Base-by-base conservation (phyloP, 2,113 vertebrate species). In the Ornithorhynchus anatinus region DNA sequence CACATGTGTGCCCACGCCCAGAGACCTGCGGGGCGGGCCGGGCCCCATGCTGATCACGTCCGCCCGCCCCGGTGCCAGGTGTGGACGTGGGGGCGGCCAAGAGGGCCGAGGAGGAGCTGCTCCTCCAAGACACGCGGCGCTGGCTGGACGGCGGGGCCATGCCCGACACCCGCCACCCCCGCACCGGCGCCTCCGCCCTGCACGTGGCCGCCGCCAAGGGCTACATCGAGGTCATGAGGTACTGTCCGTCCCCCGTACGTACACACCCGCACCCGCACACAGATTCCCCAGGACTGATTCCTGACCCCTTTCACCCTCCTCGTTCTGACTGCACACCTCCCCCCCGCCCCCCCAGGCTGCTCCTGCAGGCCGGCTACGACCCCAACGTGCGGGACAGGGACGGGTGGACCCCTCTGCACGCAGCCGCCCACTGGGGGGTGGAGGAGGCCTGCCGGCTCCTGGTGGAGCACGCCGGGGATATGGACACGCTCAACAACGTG, bases 161-260 rank as follows among this genome's bases (percentile, higher is more conserved):
- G 8, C 93, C 95, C 0, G 73, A 93, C 12, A 86, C 94, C 13
- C 86, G 79, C 50, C 92, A 97, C 59, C 93, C 94, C 6, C 93
- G 89, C 63, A 96, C 95, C 0, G 95, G 95, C 7, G 96, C 96
- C 82, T 95, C 93, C 0, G 95, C 96, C 7, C 90, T 97, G 64
- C 96, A 97, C 1, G 96, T 97, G 42, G 95, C 96, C 0, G 96
- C 96, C 0, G 96, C 96, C 43, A 97, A 97, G 86, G 96, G 96
- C 72, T 97, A 97, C 79, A 74, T 96, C 1, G 95, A 97, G 65
- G 95, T 96, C 78, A 95, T 97, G 81, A 96, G 95, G 96, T 97
- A 82, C 90, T 89, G 45, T 0, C 19, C n/a, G n/a, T 27, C 3
- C 17, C 16, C 15, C 16, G 31, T 7, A 10, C 11, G 10, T 23